Conservation (phyloP, 2,888 invertebrate species). For the Erebia ligea region DNA sequence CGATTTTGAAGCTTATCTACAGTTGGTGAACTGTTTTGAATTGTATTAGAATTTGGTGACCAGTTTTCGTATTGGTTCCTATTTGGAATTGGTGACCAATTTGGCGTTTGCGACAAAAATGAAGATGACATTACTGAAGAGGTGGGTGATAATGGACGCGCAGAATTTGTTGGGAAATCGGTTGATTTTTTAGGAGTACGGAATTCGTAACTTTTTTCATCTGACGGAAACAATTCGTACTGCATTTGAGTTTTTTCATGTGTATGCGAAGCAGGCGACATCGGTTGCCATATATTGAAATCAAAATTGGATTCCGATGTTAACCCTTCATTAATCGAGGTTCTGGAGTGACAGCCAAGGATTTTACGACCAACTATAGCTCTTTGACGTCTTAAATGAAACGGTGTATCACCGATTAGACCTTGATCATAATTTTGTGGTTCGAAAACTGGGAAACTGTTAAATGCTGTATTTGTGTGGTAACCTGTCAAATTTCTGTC, state of each 20-base stretch:
- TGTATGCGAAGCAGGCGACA: constrained; percentile 28
- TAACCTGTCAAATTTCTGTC: neutral
- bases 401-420: constrained; percentile 7
- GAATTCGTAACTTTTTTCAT: constrained; percentile 52
- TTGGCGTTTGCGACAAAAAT: neutral
- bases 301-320: constrained; percentile 22
- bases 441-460: constrained; percentile 6
- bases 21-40: neutral
- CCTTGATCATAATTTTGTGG: constrained; percentile 6
- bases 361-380: constrained; percentile 68
- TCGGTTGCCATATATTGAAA: constrained; percentile 38
- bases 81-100: neutral
- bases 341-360: constrained; percentile 40
- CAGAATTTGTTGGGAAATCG: neutral
- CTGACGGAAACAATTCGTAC: constrained; percentile 65
- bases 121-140: neutral
- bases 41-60: neutral
- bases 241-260: constrained; percentile 47
- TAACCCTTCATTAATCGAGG: neutral
- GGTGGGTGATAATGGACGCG: neutral
- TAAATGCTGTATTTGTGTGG: neutral
- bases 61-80: neutral
- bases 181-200: constrained; percentile 48
- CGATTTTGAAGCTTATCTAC: neutral
- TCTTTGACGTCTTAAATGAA: constrained; percentile 43